Conservation (phyloP, 1,140 invertebrate species). For the Drosophila miranda region DNA sequence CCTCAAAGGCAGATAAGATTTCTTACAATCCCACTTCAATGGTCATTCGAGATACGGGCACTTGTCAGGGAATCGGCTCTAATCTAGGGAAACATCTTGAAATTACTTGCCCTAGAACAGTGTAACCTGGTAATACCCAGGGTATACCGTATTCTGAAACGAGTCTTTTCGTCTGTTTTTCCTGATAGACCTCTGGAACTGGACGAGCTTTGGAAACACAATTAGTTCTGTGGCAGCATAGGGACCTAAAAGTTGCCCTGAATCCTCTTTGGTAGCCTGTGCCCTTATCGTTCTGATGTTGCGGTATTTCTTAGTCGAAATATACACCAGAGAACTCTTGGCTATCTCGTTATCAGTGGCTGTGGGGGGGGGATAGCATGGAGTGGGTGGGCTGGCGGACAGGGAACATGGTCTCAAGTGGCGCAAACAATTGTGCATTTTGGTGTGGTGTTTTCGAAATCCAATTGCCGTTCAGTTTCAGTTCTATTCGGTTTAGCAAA, state of each 20-base stretch:
- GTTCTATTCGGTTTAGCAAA: slow-evolving; percentile 22
- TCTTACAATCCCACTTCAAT: slow-evolving; percentile 3
- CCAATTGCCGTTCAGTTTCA: slow-evolving; percentile 17
- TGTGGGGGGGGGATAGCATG: slow-evolving; percentile 18
- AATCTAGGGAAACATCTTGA: slow-evolving; percentile 44
- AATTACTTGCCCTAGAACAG: slow-evolving; percentile 10
- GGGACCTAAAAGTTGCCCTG: too few relatives aligned
- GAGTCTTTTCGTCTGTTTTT: too few relatives aligned
- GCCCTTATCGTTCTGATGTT: too few relatives aligned
- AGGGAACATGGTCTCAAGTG: slow-evolving; percentile 40
- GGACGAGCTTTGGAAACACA: too few relatives aligned
- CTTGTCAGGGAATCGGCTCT: slow-evolving; percentile 1
- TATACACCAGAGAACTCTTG: too few relatives aligned
- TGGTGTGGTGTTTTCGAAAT: slow-evolving; percentile 22
- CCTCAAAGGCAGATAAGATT: slow-evolving; percentile 30
- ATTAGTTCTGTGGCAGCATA: too few relatives aligned
- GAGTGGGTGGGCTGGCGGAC: slow-evolving; percentile 2
- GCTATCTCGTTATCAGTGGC: slow-evolving; percentile 17
- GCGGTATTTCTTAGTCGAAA: too few relatives aligned
- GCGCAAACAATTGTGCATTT: slow-evolving; percentile 17
- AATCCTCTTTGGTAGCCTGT: too few relatives aligned
- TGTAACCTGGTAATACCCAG: slow-evolving; percentile 9
- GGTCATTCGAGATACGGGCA: slow-evolving; percentile 4
- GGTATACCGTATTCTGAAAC: too few relatives aligned
- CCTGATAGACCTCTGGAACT: too few relatives aligned